These are phyloP conservation scores for Loxodonta africana DNA, from an alignment of 2,113 vertebrate genomes.

Conservation along the genomic window DNA sequence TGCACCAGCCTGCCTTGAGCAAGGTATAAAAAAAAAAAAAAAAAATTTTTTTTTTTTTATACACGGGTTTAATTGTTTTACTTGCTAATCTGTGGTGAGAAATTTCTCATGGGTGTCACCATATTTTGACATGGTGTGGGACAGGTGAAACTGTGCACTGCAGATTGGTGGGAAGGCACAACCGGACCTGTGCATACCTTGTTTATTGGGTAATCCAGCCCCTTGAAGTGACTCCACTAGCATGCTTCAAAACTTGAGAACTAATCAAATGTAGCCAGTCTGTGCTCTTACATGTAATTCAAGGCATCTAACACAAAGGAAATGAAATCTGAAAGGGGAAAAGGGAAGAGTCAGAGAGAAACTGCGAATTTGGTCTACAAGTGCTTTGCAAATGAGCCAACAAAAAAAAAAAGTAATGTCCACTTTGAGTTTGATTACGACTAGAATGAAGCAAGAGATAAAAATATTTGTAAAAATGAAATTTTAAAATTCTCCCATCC, in stretches of 20 bases:
- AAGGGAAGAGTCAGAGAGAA: neutral
- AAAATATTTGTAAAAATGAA: slow-evolving; percentile 24
- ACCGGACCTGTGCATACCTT: too few species aligned
- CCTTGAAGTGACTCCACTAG: neutral
- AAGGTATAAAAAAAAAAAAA: too few species aligned
- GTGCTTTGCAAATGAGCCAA: neutral
- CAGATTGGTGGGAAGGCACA: too few species aligned
- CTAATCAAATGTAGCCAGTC: neutral
- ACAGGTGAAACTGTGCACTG: too few species aligned
- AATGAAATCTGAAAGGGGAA: neutral
- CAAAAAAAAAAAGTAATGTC: neutral
- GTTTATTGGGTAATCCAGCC: too few species aligned
- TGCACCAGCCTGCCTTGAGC: too few species aligned
- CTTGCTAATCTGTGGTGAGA: too few species aligned
- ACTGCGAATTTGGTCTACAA: neutral
- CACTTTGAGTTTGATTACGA: slow-evolving; percentile 2
- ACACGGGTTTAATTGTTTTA: too few species aligned
- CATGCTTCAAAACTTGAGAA: neutral
- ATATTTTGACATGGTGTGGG: too few species aligned
- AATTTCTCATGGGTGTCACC: too few species aligned
- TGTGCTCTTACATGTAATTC: neutral
- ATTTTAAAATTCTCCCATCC: neutral
- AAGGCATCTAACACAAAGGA: neutral
- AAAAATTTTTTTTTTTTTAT: too few species aligned
- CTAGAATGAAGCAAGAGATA: neutral